Evolutionary conservation across 2,113 vertebrate genomes (phyloP), one percentile per base, ranked within the genome.

Genomic region (Entosphenus tridentatus): DNA sequence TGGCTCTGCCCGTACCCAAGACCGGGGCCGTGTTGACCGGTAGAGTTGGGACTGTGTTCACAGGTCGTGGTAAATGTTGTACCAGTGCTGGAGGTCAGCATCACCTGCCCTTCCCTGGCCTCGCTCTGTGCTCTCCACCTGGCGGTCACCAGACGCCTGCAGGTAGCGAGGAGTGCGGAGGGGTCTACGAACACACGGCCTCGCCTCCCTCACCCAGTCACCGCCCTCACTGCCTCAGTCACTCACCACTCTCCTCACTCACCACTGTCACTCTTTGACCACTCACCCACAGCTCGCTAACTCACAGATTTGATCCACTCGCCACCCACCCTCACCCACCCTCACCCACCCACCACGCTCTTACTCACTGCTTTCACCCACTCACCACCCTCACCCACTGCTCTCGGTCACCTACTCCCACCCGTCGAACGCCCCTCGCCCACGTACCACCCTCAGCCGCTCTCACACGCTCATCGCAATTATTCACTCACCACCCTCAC

Each of bases 91-190:
- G 62, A 65, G 62, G 62, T 65, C 14, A n/a, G 62, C 10, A 18
- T 65, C 8, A 65, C 62, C 62, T 65, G 62, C 62, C 62, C 18
- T 65, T 65, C 62, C 8, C n/a, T 65, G 62, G 62, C 62, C 14
- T 18, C 18, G 14, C 8, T 65, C 14, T 65, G 62, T 65, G 62
- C 62, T 65, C 8, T 65, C 9, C 62, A 18, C n/a, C 62, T 65
- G 10, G 62, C 62, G 18, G 14, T 65, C 10, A 18, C 62, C 18
- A n/a, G 62, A 8, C 62, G 62, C n/a, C 14, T 18, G 14, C n/a
- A 65, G 18, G 62, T 65, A 65, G 18, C 14, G 18, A 16, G 14
- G 14, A 11, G 62, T 8, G 18, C 62, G 9, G 18, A 9, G n/a
- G 18, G 18, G n/a, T 8, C 13, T 18, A 11, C 62, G n/a, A 9